Evolutionary conservation across 2,113 vertebrate species (phyloP), one percentile per base, ranked within the genome.

Genomic region (Syrrhaptes paradoxus): DNA sequence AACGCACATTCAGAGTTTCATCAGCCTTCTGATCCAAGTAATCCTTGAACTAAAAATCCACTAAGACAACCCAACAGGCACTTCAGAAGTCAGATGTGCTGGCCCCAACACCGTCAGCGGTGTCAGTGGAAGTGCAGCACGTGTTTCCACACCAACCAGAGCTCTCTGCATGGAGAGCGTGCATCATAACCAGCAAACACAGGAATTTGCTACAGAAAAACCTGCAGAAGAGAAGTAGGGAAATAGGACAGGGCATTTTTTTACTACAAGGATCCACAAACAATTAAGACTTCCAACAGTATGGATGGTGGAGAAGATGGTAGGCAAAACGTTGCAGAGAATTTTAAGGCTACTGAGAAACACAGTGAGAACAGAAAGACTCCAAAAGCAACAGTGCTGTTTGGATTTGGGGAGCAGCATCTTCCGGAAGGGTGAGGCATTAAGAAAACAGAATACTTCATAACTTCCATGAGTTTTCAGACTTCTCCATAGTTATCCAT

Each of bases 371-470:
- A 54, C 2, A 66, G 68, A 78, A 76, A 26, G 72, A 34, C 21
- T 86, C 46, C 14, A 21, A 46, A 20, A n/a, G 28, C 7, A 17
- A 46, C 8, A 25, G 15, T 4, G n/a, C 6, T 76, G 9, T 34
- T n/a, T 26, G 54, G 45, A 54, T 57, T 25, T 61, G 52, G 36
- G 67, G n/a, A 85, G 67, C 66, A 85, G 43, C 51, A 81, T 11
- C 63, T 71, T 61, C 29, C 25, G 22, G 61, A 48, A 70, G 71
- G 82, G 84, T 43, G 49, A 95, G 80, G 75, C 68, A 16, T 58
- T 82, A 83, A 75, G 80, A 79, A 93, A 92, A 90, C 66, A 91
- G 52, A 76, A 85, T 32, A 82, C 32, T 62, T 85, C 73, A 85
- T 43, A 75, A 75, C 17, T 91, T 71, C 67, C 55, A 13, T 0